Evolutionary conservation across 1,140 invertebrate species (phyloP), one percentile per base, ranked within the genome.

Genomic region (Tetragonula clypearis): DNA sequence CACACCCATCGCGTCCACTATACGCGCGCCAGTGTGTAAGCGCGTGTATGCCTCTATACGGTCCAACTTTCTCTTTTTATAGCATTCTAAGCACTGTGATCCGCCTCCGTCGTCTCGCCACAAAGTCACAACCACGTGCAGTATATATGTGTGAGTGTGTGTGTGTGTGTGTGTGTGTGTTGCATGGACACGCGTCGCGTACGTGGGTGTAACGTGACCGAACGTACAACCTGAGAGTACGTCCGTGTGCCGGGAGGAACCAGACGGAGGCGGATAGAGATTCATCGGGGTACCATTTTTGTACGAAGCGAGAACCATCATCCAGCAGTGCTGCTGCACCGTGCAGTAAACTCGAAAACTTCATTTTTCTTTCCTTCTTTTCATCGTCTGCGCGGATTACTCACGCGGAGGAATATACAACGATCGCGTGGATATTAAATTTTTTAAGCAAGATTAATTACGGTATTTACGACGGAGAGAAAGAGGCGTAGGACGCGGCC

Each of bases 1-100:
- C 82, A 77, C 87, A 88, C 87, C 84, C 79, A 81, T 79, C 87
- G 14, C 14, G 26, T 60, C 26, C 23, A n/a, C 12, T 62, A 62
- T n/a, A 49, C 49, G 26, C 23, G 85, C 83, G 86, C 69, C 80
- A 72, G 83, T 88, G 85, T 85, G 74, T 74, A 69, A 55, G 30
- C 65, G 72, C 66, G 86, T 66, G 19, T 75, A 79, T 55, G 71
- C 71, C 80, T 80, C 79, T 87, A 90, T 84, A 74, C 86, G 72
- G 79, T 83, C 58, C 76, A 68, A 86, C 91, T 92, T 92, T 92
- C 91, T 92, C 91, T 92, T 92, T 92, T 92, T 92, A 91, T 90
- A 92, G 90, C 82, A 88, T 86, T 89, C 90, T 90, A 86, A 89
- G 85, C 81, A 90, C 65, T 72, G 76, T 69, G 62, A 8, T 83